Evolutionary conservation across 2,888 invertebrate genomes (phyloP).

Genomic region (Molorchus minor): DNA sequence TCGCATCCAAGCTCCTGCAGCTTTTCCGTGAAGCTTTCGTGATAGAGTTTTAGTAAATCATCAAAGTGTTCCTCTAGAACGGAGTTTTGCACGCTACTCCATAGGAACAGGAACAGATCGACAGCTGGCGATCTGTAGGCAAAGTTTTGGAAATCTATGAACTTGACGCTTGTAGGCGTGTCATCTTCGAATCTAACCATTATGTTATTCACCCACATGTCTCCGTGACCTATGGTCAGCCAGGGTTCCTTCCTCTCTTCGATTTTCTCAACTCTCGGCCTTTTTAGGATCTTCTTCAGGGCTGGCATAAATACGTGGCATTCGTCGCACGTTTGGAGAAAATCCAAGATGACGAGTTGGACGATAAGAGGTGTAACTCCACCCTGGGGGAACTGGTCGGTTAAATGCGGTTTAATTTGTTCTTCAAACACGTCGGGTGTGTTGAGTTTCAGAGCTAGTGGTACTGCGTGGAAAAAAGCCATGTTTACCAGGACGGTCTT

Average conservation of each 20-base stretch:
- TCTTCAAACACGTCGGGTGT: conserved; percentile 57
- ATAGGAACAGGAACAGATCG: conserved; percentile 67
- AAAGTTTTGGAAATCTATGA: conserved; percentile 69
- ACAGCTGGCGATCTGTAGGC: conserved; percentile 63
- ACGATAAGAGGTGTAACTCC: background rate
- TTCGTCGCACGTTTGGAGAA: background rate
- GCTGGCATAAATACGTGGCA: background rate
- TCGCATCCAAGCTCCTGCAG: conserved; percentile 3
- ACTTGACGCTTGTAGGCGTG: conserved; percentile 36
- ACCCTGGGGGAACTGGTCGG: background rate
- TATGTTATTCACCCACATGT: conserved; percentile 70
- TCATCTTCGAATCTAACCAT: conserved; percentile 61
- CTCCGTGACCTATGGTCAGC: conserved; percentile 65
- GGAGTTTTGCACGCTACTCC: conserved; percentile 62
- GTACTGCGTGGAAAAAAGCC: conserved; percentile 66
- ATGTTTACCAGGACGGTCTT: conserved; percentile 60
- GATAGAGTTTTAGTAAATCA: conserved; percentile 16
- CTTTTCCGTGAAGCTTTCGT: conserved; percentile 1
- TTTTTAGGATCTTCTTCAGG: background rate
- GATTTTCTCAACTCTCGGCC: background rate
- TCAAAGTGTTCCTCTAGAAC: conserved; percentile 53
- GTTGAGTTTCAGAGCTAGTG: conserved; percentile 63
- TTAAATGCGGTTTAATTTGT: conserved; percentile 47
- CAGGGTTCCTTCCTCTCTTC: conserved; percentile 58
- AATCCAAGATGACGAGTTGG: background rate